phyloP scores from a whole-genome alignment of 2,113 vertebrate genomes.

The Syrrhaptes paradoxus region DNA sequence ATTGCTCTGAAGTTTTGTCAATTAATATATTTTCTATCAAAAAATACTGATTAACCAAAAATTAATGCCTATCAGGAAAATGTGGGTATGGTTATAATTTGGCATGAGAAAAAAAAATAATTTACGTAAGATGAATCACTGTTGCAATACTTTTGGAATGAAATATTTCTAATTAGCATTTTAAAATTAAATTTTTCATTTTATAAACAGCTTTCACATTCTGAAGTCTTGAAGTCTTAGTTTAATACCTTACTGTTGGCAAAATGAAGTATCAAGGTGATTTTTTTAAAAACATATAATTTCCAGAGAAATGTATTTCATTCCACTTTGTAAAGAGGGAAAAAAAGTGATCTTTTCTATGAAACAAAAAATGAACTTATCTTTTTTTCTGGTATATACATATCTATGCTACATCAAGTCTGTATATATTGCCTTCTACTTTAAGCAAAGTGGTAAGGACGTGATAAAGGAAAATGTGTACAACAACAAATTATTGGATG shows the following conservation, averaged over 20 bases:
- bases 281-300: background rate
- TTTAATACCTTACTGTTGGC: background rate
- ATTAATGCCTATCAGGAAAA: background rate
- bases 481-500: background rate
- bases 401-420: background rate
- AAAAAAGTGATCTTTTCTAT: background rate
- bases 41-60: background rate
- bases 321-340: background rate
- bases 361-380: background rate
- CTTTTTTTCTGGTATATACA: background rate
- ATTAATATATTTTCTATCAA: background rate
- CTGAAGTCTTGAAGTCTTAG: background rate
- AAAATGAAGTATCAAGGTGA: background rate
- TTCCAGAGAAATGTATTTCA: background rate
- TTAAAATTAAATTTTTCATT: background rate
- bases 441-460: background rate
- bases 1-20: background rate
- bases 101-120: background rate
- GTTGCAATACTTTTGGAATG: background rate
- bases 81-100: background rate
- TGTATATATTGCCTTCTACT: background rate
- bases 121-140: background rate
- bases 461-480: background rate
- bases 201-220: background rate
- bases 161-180: background rate